A percentile compares a stretch with the other conserved stretches of the same genome.
These are phyloP conservation scores for Netta rufina DNA, from an alignment of 2,797 vertebrate genomes.

Conservation along the genomic window DNA sequence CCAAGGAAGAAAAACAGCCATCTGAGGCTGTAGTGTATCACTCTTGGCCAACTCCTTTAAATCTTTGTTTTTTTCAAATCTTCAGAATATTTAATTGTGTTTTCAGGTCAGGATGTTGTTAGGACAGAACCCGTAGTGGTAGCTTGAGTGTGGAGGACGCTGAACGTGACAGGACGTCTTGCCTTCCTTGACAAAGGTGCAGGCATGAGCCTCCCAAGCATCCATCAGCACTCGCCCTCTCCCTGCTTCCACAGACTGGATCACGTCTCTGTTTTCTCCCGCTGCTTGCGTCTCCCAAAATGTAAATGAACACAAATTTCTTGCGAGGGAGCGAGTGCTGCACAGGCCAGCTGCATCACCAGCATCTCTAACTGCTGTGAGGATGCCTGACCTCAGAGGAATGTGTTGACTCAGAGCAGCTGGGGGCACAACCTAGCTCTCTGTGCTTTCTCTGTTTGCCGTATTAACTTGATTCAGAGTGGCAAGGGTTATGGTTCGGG, in stretches of 20 bases:
- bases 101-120: background rate
- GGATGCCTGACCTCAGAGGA: background rate
- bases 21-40: background rate
- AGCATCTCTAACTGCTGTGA: background rate
- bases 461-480: background rate
- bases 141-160: background rate
- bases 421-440: background rate
- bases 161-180: rapidly evolving
- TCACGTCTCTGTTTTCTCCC: background rate
- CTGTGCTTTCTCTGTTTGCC: background rate
- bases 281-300: background rate
- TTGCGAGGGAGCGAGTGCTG: rapidly evolving
- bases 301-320: too few species aligned
- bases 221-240: rapidly evolving
- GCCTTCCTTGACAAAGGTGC: background rate
- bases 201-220: background rate
- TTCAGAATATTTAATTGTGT: background rate
- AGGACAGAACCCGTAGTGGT: background rate
- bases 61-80: background rate
- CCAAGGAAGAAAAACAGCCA: rapidly evolving
- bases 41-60: background rate
- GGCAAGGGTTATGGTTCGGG: background rate
- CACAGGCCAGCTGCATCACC: background rate
- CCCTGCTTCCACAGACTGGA: too few species aligned
- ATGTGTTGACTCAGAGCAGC: rapidly evolving